Evolutionary conservation across 1,140 invertebrate species (phyloP), one percentile per base, ranked within the genome.

Genomic region (Spodoptera frugiperda): DNA sequence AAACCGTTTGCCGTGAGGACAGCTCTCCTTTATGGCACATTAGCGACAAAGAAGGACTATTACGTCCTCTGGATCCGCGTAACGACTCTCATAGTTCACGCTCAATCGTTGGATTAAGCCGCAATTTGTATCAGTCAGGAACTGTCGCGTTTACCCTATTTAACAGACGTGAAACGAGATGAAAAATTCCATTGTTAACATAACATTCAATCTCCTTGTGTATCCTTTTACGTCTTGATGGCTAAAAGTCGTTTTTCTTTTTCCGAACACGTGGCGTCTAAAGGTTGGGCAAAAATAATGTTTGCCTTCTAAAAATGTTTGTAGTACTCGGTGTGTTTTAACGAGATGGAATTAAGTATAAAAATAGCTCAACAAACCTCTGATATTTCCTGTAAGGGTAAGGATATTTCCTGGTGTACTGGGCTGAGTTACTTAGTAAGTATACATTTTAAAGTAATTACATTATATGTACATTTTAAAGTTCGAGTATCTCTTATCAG

Each of bases 81-180:
- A 89, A 89, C 88, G 88, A 88, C 81, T 33, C 54, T 76, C 77
- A 89, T 88, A 89, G 88, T 85, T 89, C 85, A 89, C 82, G 85
- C 85, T 84, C 82, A 87, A 87, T 89, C 81, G 85, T 83, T 79
- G 82, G 82, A 86, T 87, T 89, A 87, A 85, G 87, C 81, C 80
- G 76, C 82, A 78, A 84, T 88, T 86, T 87, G 82, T 88, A 87
- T 85, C 83, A 88, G 86, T 85, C 86, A 76, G 55, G 73, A 84
- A 85, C 79, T 82, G 78, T 77, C 78, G 76, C 81, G 49, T 76
- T 78, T 80, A 84, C 80, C 81, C 80, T 86, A 84, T 83, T 83
- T 83, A 84, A 78, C 77, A 72, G 75, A 83, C 55, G 76, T 53
- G 78, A 17, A 53, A 53, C 44, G 70, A 54, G 61, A 49, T 77